phyloP scores from a whole-genome alignment of 1,140 invertebrate species.

The Drosophila sturtevanti region DNA sequence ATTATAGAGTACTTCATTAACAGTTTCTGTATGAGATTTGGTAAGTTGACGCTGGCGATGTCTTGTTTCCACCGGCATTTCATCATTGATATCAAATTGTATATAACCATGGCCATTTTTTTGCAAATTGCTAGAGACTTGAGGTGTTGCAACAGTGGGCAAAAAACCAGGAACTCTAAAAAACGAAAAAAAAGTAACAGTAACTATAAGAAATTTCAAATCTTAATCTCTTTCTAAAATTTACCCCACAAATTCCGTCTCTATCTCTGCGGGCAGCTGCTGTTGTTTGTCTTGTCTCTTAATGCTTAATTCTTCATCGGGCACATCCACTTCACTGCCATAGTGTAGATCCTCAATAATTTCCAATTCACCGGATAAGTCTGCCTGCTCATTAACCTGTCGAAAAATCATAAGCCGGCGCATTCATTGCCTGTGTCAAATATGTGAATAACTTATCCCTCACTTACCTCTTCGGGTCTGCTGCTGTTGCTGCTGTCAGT shows the following conservation, averaged over 20 bases:
- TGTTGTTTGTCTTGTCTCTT: neutral
- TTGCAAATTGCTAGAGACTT: slow-evolving; percentile 1
- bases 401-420: slow-evolving; percentile 41
- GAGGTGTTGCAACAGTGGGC: slow-evolving; percentile 36
- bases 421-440: slow-evolving; percentile 64
- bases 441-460: slow-evolving; percentile 46
- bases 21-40: slow-evolving; percentile 54
- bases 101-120: slow-evolving; percentile 71
- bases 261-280: neutral
- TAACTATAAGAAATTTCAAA: neutral
- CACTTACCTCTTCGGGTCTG: slow-evolving; percentile 53
- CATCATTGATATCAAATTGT: slow-evolving; percentile 68
- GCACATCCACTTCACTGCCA: slow-evolving; percentile 16
- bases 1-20: slow-evolving; percentile 73
- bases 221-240: neutral
- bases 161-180: slow-evolving; percentile 43
- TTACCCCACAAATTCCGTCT: slow-evolving; percentile 56
- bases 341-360: slow-evolving; percentile 42
- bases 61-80: slow-evolving; percentile 28
- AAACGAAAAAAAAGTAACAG: neutral
- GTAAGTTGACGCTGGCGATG: slow-evolving; percentile 29
- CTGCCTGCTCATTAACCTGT: slow-evolving; percentile 69
- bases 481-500: slow-evolving; percentile 49
- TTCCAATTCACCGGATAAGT: slow-evolving; percentile 15
- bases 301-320: slow-evolving; percentile 5